These are phyloP conservation scores for Crotalus horridus DNA, from an alignment of 2,113 vertebrate genomes.

Conservation along the genomic window DNA sequence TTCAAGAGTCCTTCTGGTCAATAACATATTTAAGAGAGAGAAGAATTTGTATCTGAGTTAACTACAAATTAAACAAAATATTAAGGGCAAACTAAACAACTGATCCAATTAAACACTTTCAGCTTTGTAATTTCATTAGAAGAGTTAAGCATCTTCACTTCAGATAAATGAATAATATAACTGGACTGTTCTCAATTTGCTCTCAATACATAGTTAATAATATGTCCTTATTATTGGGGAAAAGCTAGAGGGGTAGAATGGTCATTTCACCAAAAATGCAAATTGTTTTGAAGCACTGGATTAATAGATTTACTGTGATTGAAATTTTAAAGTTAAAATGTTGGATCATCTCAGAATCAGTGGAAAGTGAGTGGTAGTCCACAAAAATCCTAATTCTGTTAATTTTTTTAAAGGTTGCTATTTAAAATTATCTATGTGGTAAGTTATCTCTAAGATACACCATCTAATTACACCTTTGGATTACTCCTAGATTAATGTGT, in stretches of 20 bases:
- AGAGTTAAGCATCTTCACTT: neutral
- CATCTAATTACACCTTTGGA: neutral
- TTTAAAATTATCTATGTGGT: neutral
- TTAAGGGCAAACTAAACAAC: neutral
- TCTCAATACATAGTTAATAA: neutral
- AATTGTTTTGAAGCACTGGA: neutral
- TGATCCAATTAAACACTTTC: neutral
- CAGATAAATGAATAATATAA: neutral
- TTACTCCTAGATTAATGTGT: neutral
- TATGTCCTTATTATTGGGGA: neutral
- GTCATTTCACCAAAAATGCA: neutral
- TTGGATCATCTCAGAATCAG: neutral
- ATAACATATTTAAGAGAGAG: conserved; percentile 28
- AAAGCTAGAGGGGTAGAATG: neutral
- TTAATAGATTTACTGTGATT: neutral
- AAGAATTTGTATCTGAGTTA: neutral
- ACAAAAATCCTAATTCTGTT: neutral
- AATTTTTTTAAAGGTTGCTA: neutral
- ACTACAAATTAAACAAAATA: neutral
- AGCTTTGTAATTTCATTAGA: neutral
- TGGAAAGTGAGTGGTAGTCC: neutral
- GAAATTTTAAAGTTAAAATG: neutral
- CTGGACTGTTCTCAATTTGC: neutral
- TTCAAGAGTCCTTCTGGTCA: conserved; percentile 40
- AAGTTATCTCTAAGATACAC: neutral